Evolutionary conservation across 2,113 vertebrate species (phyloP).

Genomic region (Cacatua alba): DNA sequence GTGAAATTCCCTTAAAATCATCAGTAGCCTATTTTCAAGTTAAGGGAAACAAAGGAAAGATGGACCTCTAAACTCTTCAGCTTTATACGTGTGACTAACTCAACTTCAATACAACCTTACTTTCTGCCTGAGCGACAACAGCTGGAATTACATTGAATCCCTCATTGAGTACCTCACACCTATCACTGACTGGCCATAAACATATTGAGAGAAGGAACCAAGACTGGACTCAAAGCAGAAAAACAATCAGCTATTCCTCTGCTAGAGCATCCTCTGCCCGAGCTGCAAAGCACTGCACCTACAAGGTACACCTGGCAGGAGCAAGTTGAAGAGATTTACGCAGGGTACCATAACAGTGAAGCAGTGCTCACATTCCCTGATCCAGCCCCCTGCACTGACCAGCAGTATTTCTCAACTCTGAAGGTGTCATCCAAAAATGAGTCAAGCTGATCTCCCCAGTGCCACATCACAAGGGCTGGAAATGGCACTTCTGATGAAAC

Average conservation of each 20-base stretch:
- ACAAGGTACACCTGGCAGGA: not conserved
- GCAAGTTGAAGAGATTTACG: not conserved
- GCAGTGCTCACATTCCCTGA: not conserved
- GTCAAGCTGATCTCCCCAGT: constrained; percentile 52
- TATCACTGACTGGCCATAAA: not conserved
- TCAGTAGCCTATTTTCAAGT: not conserved
- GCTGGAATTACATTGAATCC: not conserved
- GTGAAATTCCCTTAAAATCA: not conserved
- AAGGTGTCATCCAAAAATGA: constrained; percentile 60
- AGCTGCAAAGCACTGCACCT: not conserved
- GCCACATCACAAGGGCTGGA: constrained; percentile 38
- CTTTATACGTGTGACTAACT: not conserved
- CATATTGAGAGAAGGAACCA: not conserved
- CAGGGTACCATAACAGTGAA: not conserved
- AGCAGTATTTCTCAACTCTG: constrained; percentile 19
- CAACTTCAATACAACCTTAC: not conserved
- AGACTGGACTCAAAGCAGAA: not conserved
- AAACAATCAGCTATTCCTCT: not conserved
- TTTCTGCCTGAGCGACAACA: not conserved
- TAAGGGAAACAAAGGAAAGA: not conserved
- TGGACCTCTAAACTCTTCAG: not conserved
- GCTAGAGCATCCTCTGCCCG: not conserved
- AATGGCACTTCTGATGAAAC: constrained; percentile 35
- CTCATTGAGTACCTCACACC: not conserved
- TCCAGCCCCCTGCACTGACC: not conserved